These are phyloP conservation scores for Pachymerium ferrugineum DNA, from an alignment of 2,888 invertebrate genomes.

Conservation along the genomic window DNA sequence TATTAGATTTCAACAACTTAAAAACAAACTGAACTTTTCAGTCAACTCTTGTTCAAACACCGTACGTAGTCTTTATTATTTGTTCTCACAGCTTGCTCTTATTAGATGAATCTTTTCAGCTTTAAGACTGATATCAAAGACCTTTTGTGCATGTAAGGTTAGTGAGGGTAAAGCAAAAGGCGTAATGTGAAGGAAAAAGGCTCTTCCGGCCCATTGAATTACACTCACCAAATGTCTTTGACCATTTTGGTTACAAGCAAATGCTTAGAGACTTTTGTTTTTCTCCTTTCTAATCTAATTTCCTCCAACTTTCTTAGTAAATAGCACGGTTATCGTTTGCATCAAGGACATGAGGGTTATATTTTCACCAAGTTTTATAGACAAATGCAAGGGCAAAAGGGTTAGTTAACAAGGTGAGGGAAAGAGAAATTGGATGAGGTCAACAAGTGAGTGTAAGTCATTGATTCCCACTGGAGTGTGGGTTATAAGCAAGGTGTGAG, in stretches of 20 bases:
- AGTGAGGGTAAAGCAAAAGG: not conserved
- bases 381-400: not conserved
- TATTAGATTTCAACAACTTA: no score
- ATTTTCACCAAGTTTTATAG: not conserved
- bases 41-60: no score
- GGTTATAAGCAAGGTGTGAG: not conserved
- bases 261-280: not conserved
- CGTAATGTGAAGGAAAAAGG: conserved; percentile 4
- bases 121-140: not conserved
- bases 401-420: not conserved
- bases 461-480: conserved; percentile 9
- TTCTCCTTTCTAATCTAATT: not conserved
- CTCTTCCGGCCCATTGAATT: not conserved
- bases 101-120: not conserved
- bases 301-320: not conserved
- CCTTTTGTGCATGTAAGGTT: conserved; percentile 13
- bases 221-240: conserved; percentile 8
- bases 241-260: not conserved
- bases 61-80: no score
- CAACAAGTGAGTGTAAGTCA: not conserved
- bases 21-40: no score
- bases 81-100: no score
- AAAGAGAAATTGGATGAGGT: not conserved
- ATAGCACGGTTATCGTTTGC: not conserved
- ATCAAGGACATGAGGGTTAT: not conserved